Conservation (phyloP, 1,140 invertebrate genomes). For the Vanessa tameamea region DNA sequence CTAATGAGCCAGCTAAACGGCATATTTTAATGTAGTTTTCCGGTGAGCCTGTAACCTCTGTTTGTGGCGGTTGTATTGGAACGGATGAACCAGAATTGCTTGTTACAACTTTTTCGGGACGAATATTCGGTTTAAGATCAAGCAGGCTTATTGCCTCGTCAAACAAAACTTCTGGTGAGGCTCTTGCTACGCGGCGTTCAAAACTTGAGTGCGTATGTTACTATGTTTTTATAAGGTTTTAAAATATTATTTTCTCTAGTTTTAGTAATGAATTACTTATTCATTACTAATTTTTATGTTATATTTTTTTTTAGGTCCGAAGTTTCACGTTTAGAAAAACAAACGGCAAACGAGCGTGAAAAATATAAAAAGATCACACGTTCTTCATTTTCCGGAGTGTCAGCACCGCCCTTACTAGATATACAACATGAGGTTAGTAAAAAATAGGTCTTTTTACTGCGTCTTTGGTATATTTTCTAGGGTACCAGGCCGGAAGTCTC, state of each 20-base stretch:
- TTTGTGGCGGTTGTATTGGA: conserved; percentile 62
- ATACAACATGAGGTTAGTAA: conserved; percentile 62
- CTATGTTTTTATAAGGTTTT: not conserved
- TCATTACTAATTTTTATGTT: not conserved
- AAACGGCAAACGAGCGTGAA: conserved; percentile 66
- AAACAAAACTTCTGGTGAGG: conserved; percentile 55
- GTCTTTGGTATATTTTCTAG: no score
- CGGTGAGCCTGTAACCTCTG: conserved; percentile 72
- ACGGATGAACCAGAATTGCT: conserved; percentile 64
- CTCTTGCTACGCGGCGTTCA: conserved; percentile 57
- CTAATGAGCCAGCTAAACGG: not conserved
- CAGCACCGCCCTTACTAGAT: conserved; percentile 66
- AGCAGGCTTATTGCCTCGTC: conserved; percentile 44
- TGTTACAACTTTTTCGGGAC: conserved; percentile 68
- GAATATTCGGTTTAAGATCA: conserved; percentile 67
- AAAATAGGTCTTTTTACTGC: not conserved
- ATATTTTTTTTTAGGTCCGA: conserved; percentile 49
- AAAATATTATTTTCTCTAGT: not conserved
- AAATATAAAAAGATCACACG: conserved; percentile 70
- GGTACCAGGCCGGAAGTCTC: no score
- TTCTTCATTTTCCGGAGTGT: conserved; percentile 56
- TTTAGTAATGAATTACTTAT: not conserved
- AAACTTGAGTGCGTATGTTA: conserved; percentile 66
- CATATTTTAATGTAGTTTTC: conserved; percentile 59
- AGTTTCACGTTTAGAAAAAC: conserved; percentile 69